Percentiles rank a stretch among this genome's conserved stretches.
Evolutionary conservation across 2,113 vertebrate genomes (phyloP).

Genomic region (Istiophorus platypterus): DNA sequence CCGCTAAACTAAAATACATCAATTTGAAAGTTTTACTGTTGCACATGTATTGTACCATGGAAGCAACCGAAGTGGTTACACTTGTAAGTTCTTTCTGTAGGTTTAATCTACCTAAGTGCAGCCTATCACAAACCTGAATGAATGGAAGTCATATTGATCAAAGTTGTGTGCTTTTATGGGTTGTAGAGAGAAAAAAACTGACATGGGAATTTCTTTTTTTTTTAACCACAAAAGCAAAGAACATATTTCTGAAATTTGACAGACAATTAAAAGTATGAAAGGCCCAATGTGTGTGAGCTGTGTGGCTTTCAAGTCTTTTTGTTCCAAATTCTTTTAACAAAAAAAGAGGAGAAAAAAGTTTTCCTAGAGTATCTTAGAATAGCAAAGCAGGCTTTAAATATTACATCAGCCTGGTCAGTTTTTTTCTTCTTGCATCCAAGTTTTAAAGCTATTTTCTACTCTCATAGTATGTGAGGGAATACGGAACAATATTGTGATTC

Average conservation of each 20-base stretch:
- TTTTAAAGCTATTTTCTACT: constrained; percentile 18
- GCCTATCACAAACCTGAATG: neutral
- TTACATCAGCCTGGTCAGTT: constrained; percentile 45
- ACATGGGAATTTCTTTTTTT: constrained; percentile 5
- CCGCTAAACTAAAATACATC: neutral
- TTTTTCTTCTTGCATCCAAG: constrained; percentile 38
- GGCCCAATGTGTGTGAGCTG: constrained; percentile 18
- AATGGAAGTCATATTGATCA: neutral
- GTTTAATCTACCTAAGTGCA: neutral
- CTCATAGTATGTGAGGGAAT: neutral
- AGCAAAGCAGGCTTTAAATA: constrained; percentile 40
- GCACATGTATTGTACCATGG: neutral
- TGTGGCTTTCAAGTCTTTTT: constrained; percentile 39
- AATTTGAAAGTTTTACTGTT: neutral
- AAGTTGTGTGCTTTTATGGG: neutral
- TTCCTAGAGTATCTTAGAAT: constrained; percentile 26
- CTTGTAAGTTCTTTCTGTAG: neutral
- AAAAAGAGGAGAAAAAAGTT: neutral
- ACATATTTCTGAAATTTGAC: neutral
- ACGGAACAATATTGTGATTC: constrained; percentile 23
- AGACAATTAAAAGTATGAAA: constrained; percentile 9
- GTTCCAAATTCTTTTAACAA: constrained; percentile 42
- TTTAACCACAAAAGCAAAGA: constrained; percentile 8
- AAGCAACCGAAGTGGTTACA: constrained; percentile 4
- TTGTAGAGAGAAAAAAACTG: neutral